These are phyloP conservation scores for Phymatocera aterrima DNA, from an alignment of 2,888 invertebrate genomes.

Conservation along the genomic window DNA sequence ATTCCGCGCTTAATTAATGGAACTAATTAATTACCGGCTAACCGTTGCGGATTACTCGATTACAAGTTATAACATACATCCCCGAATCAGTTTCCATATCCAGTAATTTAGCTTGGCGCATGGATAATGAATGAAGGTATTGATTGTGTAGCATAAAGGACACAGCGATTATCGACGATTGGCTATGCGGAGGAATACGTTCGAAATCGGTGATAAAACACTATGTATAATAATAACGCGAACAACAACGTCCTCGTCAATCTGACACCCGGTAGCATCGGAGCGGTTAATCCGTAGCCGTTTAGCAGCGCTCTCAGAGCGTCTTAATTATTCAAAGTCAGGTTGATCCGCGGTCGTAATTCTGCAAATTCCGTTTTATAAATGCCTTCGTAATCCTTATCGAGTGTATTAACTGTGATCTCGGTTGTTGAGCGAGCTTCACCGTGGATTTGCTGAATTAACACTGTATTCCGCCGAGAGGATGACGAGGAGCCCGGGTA, in stretches of 20 bases:
- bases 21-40: conserved; percentile 15
- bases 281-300: neutral
- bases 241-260: neutral
- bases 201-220: neutral
- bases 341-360: conserved; percentile 9
- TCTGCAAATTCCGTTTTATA: conserved; percentile 41
- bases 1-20: conserved; percentile 23
- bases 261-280: neutral
- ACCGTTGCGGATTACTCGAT: neutral
- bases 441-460: conserved; percentile 52
- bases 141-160: neutral
- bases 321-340: conserved; percentile 15
- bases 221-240: neutral
- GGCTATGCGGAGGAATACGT: too few species aligned
- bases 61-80: conserved; percentile 13
- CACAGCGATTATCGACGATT: too few species aligned
- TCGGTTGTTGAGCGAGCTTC: conserved; percentile 51
- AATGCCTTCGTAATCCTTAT: conserved; percentile 53
- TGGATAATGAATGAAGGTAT: neutral
- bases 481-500: neutral
- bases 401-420: conserved; percentile 55
- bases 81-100: neutral
- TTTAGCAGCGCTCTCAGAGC: neutral
- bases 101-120: neutral
- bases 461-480: conserved; percentile 31